Conservation (phyloP, 2,797 vertebrate genomes). For the Pterois miles region DNA sequence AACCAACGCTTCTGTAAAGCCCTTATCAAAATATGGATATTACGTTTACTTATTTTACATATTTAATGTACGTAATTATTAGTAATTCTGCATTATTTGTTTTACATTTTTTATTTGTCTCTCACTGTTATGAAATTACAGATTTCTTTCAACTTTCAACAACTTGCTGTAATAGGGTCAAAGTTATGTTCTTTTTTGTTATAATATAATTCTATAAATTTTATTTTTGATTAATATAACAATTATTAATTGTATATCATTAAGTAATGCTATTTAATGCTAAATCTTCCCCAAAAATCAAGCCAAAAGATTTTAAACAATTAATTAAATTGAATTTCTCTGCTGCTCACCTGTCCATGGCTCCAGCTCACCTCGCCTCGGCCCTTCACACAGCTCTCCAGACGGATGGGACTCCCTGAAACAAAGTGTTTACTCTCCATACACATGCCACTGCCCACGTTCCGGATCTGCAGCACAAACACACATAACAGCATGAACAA, state of each 20-base stretch:
- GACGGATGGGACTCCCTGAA: constrained; percentile 87
- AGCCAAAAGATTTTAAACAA: neutral
- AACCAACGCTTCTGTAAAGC: neutral
- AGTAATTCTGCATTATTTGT: too few relatives aligned
- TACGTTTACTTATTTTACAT: too few relatives aligned
- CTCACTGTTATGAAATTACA: too few relatives aligned
- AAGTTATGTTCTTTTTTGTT: too few relatives aligned
- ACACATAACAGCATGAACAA: neutral
- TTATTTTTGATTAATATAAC: too few relatives aligned
- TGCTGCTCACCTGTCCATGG: constrained; percentile 88
- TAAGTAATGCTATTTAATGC: too few relatives aligned
- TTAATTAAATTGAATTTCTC: neutral
- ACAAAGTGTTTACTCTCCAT: constrained; percentile 91
- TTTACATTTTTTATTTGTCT: too few relatives aligned
- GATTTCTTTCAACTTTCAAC: too few relatives aligned
- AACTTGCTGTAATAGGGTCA: too few relatives aligned
- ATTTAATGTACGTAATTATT: too few relatives aligned
- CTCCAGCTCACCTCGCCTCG: constrained; percentile 90
- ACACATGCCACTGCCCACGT: constrained; percentile 87
- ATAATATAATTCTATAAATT: too few relatives aligned
- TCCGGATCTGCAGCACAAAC: constrained; percentile 85
- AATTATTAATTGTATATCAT: too few relatives aligned
- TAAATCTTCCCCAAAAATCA: neutral
- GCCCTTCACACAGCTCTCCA: constrained; percentile 91
- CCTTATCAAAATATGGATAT: neutral